A percentile compares a stretch with the other conserved stretches of the same genome.
These are phyloP conservation scores for Reticulitermes lucifugus DNA, from an alignment of 2,888 invertebrate species.

Conservation along the genomic window DNA sequence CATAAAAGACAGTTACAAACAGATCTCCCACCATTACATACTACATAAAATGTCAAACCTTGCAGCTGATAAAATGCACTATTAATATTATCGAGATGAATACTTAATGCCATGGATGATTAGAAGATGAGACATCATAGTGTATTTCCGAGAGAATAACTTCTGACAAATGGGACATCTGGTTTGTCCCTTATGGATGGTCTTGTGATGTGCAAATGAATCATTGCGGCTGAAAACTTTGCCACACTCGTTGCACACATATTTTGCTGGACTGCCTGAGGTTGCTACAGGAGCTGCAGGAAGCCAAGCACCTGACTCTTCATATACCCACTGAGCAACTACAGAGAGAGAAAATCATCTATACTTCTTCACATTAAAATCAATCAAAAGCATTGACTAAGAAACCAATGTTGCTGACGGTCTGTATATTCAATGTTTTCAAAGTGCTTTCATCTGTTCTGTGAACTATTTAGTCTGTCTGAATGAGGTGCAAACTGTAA, in stretches of 20 bases:
- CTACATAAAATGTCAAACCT: too few relatives aligned
- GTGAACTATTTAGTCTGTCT: neutral
- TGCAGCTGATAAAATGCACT: neutral
- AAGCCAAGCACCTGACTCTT: neutral
- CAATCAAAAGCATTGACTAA: neutral
- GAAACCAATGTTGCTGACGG: too few relatives aligned
- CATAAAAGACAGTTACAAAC: too few relatives aligned
- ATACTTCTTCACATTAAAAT: neutral
- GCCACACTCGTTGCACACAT: constrained; percentile 69
- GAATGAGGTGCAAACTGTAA: neutral
- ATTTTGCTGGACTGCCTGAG: constrained; percentile 22
- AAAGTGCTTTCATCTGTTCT: neutral
- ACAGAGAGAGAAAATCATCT: constrained; percentile 24
- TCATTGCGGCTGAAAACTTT: constrained; percentile 73
- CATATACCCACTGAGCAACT: constrained; percentile 29
- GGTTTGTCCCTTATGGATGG: constrained; percentile 73
- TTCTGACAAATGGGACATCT: constrained; percentile 73
- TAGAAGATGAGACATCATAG: constrained; percentile 56
- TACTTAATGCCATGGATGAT: constrained; percentile 37
- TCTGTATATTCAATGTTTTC: neutral
- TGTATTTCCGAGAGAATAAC: constrained; percentile 67
- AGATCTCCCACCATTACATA: too few relatives aligned
- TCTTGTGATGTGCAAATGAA: constrained; percentile 72
- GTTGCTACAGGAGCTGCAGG: neutral
- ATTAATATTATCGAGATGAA: neutral